Conservation (phyloP, 2,113 vertebrate species). For the Cyphomyrus discorhynchus region DNA sequence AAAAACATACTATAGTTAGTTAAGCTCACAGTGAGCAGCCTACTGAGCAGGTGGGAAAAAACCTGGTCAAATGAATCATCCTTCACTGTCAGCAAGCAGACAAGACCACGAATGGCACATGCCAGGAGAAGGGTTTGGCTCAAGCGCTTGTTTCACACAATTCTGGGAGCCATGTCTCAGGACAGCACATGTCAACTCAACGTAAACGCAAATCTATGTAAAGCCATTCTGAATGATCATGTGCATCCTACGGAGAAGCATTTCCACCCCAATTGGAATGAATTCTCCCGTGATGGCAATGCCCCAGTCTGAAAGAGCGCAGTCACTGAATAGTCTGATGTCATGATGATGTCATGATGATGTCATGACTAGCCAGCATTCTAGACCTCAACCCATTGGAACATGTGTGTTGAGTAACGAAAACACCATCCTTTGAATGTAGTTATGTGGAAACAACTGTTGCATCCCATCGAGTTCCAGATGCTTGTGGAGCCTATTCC, state of each 20-base stretch:
- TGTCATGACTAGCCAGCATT: neutral
- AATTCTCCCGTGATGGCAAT: neutral
- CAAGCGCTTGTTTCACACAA: neutral
- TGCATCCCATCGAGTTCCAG: neutral
- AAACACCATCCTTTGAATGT: neutral
- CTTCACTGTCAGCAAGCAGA: neutral
- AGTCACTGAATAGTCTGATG: neutral
- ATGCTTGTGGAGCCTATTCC: neutral
- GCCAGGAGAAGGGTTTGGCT: neutral
- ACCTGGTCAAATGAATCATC: neutral
- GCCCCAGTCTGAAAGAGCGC: neutral
- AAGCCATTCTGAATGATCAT: neutral
- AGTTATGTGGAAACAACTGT: neutral
- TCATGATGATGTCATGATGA: neutral
- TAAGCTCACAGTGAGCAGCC: neutral
- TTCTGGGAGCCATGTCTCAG: neutral
- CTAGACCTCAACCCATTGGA: neutral
- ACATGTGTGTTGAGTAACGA: neutral
- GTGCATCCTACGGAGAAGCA: neutral
- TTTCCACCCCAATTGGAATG: neutral
- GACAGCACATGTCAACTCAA: neutral
- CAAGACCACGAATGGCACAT: neutral
- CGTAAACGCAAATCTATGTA: neutral
- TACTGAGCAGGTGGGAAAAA: neutral
- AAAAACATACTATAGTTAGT: neutral